These are phyloP conservation scores for Magallana gigas DNA, from an alignment of 1,140 invertebrate genomes.

Conservation along the genomic window DNA sequence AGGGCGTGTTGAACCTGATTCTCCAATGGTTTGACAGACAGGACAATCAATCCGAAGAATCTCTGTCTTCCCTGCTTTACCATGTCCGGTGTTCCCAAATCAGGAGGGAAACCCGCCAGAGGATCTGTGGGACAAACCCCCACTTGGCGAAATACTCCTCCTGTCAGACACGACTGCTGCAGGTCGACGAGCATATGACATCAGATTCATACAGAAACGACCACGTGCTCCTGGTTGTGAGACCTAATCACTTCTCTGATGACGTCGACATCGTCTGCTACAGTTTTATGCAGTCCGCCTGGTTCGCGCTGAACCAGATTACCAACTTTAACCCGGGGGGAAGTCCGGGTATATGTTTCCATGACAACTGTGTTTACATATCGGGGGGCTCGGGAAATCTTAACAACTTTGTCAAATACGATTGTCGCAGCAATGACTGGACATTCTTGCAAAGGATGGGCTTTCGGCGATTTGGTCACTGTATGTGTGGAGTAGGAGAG, in stretches of 20 bases:
- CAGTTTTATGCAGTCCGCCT: constrained; percentile 24
- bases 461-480: background rate
- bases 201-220: constrained; percentile 17
- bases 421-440: constrained; percentile 12
- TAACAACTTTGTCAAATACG: constrained; percentile 19
- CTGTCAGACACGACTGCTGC: background rate
- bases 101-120: background rate
- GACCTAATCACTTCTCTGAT: constrained; percentile 16
- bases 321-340: constrained; percentile 12
- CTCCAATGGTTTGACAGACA: constrained; percentile 7
- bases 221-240: constrained; percentile 36
- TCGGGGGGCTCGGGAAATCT: constrained; percentile 40
- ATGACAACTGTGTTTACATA: constrained; percentile 19
- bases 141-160: background rate
- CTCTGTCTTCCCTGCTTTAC: background rate
- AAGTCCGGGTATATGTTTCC: constrained; percentile 14
- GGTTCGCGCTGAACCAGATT: constrained; percentile 18
- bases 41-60: background rate
- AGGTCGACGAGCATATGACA: background rate
- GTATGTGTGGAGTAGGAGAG: background rate
- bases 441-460: constrained; percentile 7
- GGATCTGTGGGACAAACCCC: background rate
- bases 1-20: background rate
- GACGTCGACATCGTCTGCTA: constrained; percentile 34
- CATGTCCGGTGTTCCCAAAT: background rate